Percentiles rank a stretch among this genome's conserved stretches.
phyloP scores from a whole-genome alignment of 2,113 vertebrate genomes.

The Phyllostomus hastatus region DNA sequence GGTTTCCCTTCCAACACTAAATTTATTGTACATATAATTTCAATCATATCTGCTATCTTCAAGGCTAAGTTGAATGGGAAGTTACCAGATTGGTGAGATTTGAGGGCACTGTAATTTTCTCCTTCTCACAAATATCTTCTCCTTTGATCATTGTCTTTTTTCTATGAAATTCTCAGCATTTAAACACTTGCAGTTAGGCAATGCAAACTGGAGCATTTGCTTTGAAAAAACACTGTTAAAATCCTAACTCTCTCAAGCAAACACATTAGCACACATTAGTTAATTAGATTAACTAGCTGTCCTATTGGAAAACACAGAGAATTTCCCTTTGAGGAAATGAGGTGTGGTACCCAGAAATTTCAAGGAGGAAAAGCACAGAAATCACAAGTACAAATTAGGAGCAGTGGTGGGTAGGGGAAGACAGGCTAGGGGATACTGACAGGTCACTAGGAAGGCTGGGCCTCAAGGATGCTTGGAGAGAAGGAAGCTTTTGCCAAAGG shows the following conservation, averaged over 20 bases:
- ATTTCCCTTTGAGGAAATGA: neutral
- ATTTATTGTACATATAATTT: neutral
- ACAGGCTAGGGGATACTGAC: neutral
- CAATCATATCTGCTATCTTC: neutral
- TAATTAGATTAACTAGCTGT: constrained; percentile 20
- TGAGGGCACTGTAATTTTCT: neutral
- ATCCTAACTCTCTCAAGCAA: neutral
- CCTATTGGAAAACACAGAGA: neutral
- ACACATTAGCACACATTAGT: neutral
- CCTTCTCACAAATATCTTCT: neutral
- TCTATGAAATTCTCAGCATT: neutral
- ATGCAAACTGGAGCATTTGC: neutral
- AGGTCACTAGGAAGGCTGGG: neutral
- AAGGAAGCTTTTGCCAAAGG: neutral
- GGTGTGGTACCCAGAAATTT: neutral
- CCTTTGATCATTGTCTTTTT: neutral
- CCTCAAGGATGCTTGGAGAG: neutral
- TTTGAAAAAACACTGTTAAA: neutral
- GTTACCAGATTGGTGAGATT: neutral
- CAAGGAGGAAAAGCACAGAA: neutral
- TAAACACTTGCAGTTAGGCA: neutral
- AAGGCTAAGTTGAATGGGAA: neutral
- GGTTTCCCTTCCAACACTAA: neutral
- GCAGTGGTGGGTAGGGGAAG: neutral
- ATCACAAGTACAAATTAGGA: neutral